Evolutionary conservation across 2,797 vertebrate species (phyloP).

Genomic region (Aselliscus stoliczkanus): DNA sequence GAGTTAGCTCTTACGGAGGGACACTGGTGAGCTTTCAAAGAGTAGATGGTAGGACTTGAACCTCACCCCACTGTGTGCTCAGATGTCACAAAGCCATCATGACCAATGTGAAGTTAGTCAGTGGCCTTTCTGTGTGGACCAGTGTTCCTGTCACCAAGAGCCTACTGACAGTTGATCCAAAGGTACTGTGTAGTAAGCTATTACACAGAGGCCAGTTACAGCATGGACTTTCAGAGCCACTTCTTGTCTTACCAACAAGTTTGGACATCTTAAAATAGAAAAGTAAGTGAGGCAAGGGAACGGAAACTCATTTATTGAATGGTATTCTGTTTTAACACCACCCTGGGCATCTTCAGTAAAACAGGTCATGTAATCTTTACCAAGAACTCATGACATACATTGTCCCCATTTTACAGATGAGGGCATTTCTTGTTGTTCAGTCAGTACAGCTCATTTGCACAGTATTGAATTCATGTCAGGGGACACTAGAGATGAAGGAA

Average conservation of each 20-base stretch:
- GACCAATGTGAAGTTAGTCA: not conserved
- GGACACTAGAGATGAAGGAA: not conserved
- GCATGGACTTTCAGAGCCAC: not conserved
- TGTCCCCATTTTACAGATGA: not conserved
- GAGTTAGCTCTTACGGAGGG: not conserved
- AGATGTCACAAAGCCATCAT: fast-evolving
- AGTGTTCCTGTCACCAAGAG: not conserved
- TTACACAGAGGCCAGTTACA: not conserved
- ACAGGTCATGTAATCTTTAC: not conserved
- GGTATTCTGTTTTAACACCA: not conserved
- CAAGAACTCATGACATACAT: not conserved
- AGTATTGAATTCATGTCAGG: not conserved
- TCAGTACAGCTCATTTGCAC: not conserved
- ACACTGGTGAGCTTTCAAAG: not conserved
- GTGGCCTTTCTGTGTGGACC: not conserved
- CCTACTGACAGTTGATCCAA: not conserved
- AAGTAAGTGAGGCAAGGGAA: not conserved
- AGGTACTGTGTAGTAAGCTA: not conserved
- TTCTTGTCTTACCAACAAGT: not conserved
- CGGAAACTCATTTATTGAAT: not conserved
- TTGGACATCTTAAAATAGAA: not conserved
- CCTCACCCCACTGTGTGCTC: not conserved
- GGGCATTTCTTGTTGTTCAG: not conserved
- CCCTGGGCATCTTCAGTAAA: not conserved
- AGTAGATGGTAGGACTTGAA: not conserved